Evolutionary conservation across 2,888 invertebrate genomes (phyloP).

Genomic region (Chelonus formosanus): DNA sequence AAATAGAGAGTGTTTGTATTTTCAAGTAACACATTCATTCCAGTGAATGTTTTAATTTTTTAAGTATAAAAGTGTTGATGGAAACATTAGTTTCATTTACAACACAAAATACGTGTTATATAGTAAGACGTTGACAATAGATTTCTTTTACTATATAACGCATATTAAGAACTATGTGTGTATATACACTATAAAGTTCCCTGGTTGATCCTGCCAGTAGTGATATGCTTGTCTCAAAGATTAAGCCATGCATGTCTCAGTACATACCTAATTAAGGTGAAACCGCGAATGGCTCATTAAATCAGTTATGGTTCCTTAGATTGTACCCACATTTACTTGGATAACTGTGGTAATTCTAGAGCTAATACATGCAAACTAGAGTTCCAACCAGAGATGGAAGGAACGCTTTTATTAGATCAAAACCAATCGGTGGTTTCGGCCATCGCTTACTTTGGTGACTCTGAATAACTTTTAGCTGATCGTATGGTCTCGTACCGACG

Average conservation of each 20-base stretch:
- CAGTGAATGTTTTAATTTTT: too few species aligned
- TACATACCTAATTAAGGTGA: conserved; percentile 64
- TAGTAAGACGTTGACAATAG: too few species aligned
- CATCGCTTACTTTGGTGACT: too few species aligned
- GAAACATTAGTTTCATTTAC: too few species aligned
- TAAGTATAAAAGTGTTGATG: too few species aligned
- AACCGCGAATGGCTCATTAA: conserved; percentile 72
- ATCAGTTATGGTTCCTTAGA: conserved; percentile 68
- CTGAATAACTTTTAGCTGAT: conserved; percentile 41
- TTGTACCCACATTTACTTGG: conserved; percentile 61
- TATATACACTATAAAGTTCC: not conserved
- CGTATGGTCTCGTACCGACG: conserved; percentile 64
- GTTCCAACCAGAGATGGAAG: conserved; percentile 65
- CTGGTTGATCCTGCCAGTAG: conserved; percentile 43
- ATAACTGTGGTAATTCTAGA: conserved; percentile 75
- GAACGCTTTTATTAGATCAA: conserved; percentile 26
- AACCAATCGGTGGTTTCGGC: conserved; percentile 42
- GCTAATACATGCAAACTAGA: conserved; percentile 72
- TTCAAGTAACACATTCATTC: too few species aligned
- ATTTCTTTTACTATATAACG: too few species aligned
- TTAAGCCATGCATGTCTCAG: conserved; percentile 76
- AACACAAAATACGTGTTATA: too few species aligned
- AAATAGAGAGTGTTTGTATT: too few species aligned
- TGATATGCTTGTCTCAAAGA: conserved; percentile 72
- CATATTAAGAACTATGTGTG: too few species aligned